Base-by-base conservation (phyloP, 2,797 vertebrate species). In the Enteromius paludinosus region DNA sequence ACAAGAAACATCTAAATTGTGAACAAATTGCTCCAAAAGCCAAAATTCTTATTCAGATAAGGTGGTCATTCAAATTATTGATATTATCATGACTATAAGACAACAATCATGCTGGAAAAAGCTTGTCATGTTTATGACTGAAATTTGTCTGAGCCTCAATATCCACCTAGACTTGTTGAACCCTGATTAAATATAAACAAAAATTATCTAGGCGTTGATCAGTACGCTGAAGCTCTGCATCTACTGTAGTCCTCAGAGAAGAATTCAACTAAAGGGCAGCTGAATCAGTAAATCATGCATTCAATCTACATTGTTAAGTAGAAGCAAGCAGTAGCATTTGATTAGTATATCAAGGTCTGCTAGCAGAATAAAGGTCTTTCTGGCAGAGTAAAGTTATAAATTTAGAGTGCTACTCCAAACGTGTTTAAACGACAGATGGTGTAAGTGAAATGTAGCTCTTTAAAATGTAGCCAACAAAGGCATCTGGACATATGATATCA, bases 241-340 rank as follows among this genome's bases (percentile, higher is more conserved):
- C 23, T n/a, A n/a, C n/a, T n/a, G n/a, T n/a, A 45, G 17, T 70
- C 28, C 61, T 71, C 43, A 73, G n/a, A 71, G 41, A 61, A 45
- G 41, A 62, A 62, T 35, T 72, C 20, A 72, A 59, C 38, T 47
- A 12, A 35, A 62, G 69, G 68, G 7, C 41, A 72, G 69, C 56
- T 47, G n/a, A 80, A 72, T 71, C 7, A 71, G 71, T 47, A 52
- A 59, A 80, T 61, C 41, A 47, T 17, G 52, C 41, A 81, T 81
- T 64, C 52, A 56, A 72, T 81, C 38, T 49, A 61, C 54, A 56
- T 30, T 59, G 4, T 62, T 47, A 81, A 72, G 68, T 14, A 61
- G 23, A 72, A 10, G 52, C 52, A 72, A 54, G 64, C 49, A n/a
- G 23, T 35, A 65, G 28, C 62, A 65, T 79, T 69, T 69, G 47